Evolutionary conservation across 2,113 vertebrate species (phyloP), one percentile per base, ranked within the genome.

Genomic region (Glareola pratincola): DNA sequence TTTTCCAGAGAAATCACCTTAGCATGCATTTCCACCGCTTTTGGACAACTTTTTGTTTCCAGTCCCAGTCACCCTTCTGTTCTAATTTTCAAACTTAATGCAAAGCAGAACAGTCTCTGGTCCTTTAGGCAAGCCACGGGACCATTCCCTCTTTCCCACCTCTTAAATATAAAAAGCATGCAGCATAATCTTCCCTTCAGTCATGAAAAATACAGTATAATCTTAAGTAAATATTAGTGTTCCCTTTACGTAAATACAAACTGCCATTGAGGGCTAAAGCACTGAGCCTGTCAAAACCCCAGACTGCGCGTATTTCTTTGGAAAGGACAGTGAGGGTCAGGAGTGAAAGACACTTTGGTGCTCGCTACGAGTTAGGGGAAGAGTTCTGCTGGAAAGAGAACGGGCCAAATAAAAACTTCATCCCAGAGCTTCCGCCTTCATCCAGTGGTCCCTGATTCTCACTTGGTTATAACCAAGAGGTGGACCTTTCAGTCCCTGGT

Each of bases 211-310:
- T 67, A 91, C 24, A 59, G 85, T 51, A 78, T 92, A 92, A 96
- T 93, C 96, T 93, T 94, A 93, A 96, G 92, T 94, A 95, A 95
- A 95, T 94, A 93, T 96, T 94, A 92, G 87, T 66, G 85, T 75
- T 95, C 90, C 76, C 69, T 90, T 93, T 76, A 72, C 9, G 3
- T 88, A 94, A 95, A 93, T 92, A 94, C 92, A 92, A 95, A 95
- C 90, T 95, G 90, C 90, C 88, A 77, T 17, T 64, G 93, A 89
- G 91, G 84, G 87, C 94, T 95, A n/a, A 56, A 91, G 84, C n/a
- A 8, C 83, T 86, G 91, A 69, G 92, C 90, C 90, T 76, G 92
- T 72, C 87, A 91, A 91, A 96, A 34, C 51, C 92, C 84, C 79
- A 50, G 72, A 14, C 90, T 63, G 60, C 93, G 34, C 39, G 12